phyloP scores from a whole-genome alignment of 1,140 invertebrate species.

The Amphibalanus amphitrite region DNA sequence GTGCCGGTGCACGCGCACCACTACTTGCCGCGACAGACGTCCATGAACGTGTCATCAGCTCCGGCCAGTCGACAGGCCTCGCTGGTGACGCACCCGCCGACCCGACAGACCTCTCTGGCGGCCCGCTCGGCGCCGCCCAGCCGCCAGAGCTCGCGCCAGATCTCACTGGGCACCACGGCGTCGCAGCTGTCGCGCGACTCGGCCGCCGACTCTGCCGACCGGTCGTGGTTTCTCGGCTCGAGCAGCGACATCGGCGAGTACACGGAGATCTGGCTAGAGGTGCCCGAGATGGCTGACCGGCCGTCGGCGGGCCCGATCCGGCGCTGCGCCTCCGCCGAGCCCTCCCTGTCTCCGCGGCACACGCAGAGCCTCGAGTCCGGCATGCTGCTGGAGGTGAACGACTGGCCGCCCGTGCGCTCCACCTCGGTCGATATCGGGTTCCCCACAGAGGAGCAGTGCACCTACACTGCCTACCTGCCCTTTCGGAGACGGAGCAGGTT shows the following conservation, averaged over 20 bases:
- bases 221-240: background rate
- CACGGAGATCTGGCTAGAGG: conserved; percentile 18
- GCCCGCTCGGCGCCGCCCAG: background rate
- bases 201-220: background rate
- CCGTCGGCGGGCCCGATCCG: conserved; percentile 14
- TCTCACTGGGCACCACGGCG: background rate
- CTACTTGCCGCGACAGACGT: background rate
- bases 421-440: conserved; percentile 77
- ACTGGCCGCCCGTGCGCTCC: conserved; percentile 43
- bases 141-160: background rate
- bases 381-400: conserved; percentile 10
- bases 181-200: background rate
- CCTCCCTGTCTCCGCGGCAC: conserved; percentile 23
- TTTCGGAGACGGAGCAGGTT: conserved; percentile 17
- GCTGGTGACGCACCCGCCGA: background rate
- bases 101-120: background rate
- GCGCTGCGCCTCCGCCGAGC: conserved; percentile 14
- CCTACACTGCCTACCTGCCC: conserved; percentile 47
- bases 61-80: background rate
- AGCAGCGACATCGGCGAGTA: conserved; percentile 2
- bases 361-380: conserved; percentile 12
- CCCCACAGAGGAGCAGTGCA: conserved; percentile 62
- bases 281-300: conserved; percentile 16
- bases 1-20: background rate
- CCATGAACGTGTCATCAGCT: background rate